Base-by-base conservation (phyloP, 2,113 vertebrate genomes). In the Austrofundulus limnaeus region DNA sequence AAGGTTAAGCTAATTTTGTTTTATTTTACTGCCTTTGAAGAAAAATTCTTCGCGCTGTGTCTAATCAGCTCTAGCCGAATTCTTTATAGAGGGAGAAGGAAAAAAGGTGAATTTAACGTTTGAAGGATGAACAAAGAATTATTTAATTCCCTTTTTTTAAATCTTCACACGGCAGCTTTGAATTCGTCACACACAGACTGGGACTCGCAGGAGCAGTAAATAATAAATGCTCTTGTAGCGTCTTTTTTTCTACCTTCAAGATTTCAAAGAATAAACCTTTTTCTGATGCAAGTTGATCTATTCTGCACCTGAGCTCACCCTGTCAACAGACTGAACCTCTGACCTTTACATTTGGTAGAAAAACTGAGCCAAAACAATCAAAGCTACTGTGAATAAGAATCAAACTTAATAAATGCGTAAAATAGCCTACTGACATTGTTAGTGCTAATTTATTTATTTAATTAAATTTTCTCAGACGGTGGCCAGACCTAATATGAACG, bases 11-110 rank as follows among this genome's bases (percentile, higher is more conserved):
- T 28, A 28, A 28, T 28, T 55, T 34, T 14, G 1, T 8, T 34
- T 39, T 8, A 55, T 14, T 55, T n/a, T 5, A 1, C 9, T 54
- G 5, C 38, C 19, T 52, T n/a, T 52, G 28, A 8, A 28, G 49
- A 19, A 17, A 53, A n/a, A 4, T 0, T 53, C 12, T n/a, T 55
- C 19, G 9, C 5, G 1, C 25, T 14, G 28, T 10, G 28, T 55
- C 12, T 42, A 15, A 41, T 57, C 38, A 11, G 23, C 31, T 52
- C 39, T 20, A 5, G 23, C 21, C 45, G 39, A 53, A 45, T 38
- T 19, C 0, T 52, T 8, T 51, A 21, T 19, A 13, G 0, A 41
- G 16, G 37, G 21, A 0, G 51, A 41, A 39, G 0, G n/a, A n/a
- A 63, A 17, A 15, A 20, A 61, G 23, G 17, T 39, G 10, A 19